Base-by-base conservation (phyloP, 2,113 vertebrate genomes). In the Silurus glanis region DNA sequence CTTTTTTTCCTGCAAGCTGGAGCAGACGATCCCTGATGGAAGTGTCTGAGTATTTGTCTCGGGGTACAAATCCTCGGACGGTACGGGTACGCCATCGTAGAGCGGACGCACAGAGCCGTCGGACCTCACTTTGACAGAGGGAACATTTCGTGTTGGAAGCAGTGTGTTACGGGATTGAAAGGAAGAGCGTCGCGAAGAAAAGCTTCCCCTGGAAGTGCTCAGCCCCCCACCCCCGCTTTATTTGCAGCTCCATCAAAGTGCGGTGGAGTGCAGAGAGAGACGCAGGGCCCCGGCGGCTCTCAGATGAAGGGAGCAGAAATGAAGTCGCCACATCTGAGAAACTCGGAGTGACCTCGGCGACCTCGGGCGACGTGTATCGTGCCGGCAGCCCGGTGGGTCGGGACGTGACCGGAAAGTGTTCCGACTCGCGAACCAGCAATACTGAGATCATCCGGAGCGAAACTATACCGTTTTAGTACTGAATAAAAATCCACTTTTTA, bases 221-320 rank as follows among this genome's bases (percentile, higher is more conserved):
- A 2, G 2, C n/a, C 23, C 23, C 16, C n/a, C 62, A 5, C 2
- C 23, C 62, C 9, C 66, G 82, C 85, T 82, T 89, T 82, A 90
- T 86, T 86, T 80, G 64, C 82, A 85, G 87, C 84, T 64, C 83
- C 78, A 81, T 83, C 69, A 86, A 86, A 90, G 66, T 86, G 83
- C 61, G 53, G 64, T 76, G 76, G 62, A 67, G 84, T 59, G 49
- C 62, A 83, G 49, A 80, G 28, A 67, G 64, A 89, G 83, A 82
- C 64, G 21, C 72, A 45, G 28, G 82, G 82, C 83, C 82, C 84
- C 69, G 56, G 72, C n/a, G 49, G 88, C 62, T 80, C 88, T 80
- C 61, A 81, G 81, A 88, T 87, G 83, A 83, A 87, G 88, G 85
- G 53, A 80, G n/a, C 78, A 12, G 76, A 67, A 82, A 83, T 78